Base-by-base conservation (phyloP, 2,888 invertebrate species). In the Isoperla grammatica region DNA sequence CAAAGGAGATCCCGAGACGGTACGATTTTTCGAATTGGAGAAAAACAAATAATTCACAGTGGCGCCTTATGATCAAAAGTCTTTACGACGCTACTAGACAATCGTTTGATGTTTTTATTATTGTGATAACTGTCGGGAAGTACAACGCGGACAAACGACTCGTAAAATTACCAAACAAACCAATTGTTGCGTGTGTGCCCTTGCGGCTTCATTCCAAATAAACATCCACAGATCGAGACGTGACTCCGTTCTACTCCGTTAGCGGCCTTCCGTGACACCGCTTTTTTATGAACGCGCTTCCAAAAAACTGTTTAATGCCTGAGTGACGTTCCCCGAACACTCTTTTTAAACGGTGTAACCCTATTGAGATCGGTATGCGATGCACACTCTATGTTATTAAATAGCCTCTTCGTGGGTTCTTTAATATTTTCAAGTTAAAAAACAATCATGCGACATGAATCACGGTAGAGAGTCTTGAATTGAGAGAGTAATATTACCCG, bases 251-350 rank as follows among this genome's bases (percentile, higher is more conserved):
- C 49, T 15, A 17, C 19, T 49, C 12, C 45, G 12, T n/a, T 49
- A 22, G 23, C 39, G 17, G 50, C 17, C 53, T 53, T 53, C 53
- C 53, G 53, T 53, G 53, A 53, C 53, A 53, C 4, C 17, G 20
- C 12, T 19, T 39, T 53, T 53, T 53, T 39, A 29, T 17, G 17
- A 8, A 11, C 45, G 29, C 45, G 15, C 45, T 17, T n/a, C 45
- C 45, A 45, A 45, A 45, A 45, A 45, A 15, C 13, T 46, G 2
- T 20, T 12, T 46, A 19, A 22, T 46, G 20, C 46, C 29, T 29
- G 5, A 29, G 29, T 29, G 29, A 29, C 29, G 29, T 6, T 29
- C 29, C 8, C 29, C 29, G 8, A 29, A 29, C 29, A 29, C 29
- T 29, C 29, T 29, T 29, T 29, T 29, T 29, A 29, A 29, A 29